phyloP scores from a whole-genome alignment of 2,888 invertebrate genomes.

The Dione juno region DNA sequence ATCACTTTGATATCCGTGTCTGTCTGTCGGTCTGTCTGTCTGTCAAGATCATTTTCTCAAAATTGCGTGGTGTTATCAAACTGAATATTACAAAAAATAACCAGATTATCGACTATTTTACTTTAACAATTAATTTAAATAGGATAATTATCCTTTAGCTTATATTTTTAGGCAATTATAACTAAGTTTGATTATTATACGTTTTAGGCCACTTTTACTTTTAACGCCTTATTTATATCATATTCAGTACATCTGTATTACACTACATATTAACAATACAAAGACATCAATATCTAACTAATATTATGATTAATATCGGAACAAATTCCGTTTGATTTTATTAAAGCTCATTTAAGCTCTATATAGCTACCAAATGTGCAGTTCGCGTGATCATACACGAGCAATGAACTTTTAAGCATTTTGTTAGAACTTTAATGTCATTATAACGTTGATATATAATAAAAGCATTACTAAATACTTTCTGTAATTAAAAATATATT shows the following conservation, averaged over 20 bases:
- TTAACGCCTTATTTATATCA: not conserved
- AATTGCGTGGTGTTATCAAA: no score
- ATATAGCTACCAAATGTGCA: conserved; percentile 29
- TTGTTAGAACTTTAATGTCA: conserved; percentile 32
- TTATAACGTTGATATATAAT: conserved; percentile 24
- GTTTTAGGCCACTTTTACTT: not conserved
- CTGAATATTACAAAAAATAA: no score
- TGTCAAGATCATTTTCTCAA: no score
- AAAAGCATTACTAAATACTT: not conserved
- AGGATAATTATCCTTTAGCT: no score
- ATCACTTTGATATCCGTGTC: no score
- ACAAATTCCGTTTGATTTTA: conserved; percentile 10
- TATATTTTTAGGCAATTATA: no score
- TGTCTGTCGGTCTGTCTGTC: no score
- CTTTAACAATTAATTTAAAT: no score
- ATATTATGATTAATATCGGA: conserved; percentile 12
- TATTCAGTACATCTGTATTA: no score
- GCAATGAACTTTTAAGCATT: conserved; percentile 24
- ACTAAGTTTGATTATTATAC: no score
- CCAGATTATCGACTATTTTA: no score
- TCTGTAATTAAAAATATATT: not conserved
- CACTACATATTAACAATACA: not conserved
- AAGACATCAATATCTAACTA: conserved; percentile 6
- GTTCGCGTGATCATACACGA: conserved; percentile 36
- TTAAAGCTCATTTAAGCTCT: conserved; percentile 24